These are phyloP conservation scores for Eurois occulta DNA, from an alignment of 2,888 invertebrate genomes.

Conservation along the genomic window DNA sequence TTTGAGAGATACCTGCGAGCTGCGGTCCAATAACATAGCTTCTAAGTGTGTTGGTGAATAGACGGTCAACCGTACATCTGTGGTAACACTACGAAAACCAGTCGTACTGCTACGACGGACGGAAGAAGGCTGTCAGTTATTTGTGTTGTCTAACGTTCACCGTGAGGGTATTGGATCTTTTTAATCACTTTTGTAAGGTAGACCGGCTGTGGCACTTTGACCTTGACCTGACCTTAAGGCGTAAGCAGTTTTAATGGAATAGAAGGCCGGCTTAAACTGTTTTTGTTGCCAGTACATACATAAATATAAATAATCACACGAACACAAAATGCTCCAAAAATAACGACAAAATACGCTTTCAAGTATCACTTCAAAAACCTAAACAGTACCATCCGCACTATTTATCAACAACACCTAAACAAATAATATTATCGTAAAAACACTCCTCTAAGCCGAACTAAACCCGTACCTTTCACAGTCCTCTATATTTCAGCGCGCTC, in stretches of 20 bases:
- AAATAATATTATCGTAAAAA: slow-evolving; percentile 40
- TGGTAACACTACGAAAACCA: not conserved
- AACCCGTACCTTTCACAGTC: slow-evolving; percentile 31
- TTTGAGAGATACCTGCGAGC: not conserved
- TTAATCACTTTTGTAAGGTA: not conserved
- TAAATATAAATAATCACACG: not conserved
- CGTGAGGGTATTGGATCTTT: too few relatives aligned
- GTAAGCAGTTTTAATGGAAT: not conserved
- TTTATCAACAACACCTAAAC: slow-evolving; percentile 24
- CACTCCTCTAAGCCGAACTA: slow-evolving; percentile 13
- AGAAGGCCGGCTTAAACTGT: too few relatives aligned
- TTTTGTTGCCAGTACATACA: too few relatives aligned
- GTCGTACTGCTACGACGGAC: not conserved
- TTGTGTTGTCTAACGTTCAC: not conserved
- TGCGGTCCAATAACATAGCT: not conserved
- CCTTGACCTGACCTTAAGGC: not conserved
- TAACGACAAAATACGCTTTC: not conserved
- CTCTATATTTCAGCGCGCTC: slow-evolving; percentile 36
- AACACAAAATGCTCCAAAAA: not conserved
- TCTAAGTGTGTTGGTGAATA: not conserved
- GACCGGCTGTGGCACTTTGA: not conserved
- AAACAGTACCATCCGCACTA: not conserved
- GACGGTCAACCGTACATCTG: not conserved
- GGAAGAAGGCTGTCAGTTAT: not conserved
- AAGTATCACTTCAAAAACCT: not conserved